Base-by-base conservation (phyloP, 1,140 invertebrate species). In the Drosophila sproati region DNA sequence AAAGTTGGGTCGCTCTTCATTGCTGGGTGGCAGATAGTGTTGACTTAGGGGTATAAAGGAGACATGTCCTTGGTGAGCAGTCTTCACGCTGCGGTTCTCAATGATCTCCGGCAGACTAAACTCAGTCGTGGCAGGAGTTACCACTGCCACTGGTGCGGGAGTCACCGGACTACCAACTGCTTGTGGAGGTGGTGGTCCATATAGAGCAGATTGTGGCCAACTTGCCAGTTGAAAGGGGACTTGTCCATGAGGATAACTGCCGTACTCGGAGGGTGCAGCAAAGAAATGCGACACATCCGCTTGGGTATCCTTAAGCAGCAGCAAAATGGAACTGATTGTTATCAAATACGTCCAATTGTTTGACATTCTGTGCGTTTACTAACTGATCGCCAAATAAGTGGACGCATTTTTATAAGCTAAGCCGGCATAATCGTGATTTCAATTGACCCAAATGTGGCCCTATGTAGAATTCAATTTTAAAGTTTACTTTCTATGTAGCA, bases 231-330 rank as follows among this genome's bases (percentile, higher is more conserved):
- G 78, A 43, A 72, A 85, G 2, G 73, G 79, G 32, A 34, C 48
- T 29, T 67, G 80, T 0, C 74, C 77, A 52, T 77, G 74, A 1
- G 72, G 59, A 62, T 70, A 78, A 55, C 68, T 78, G 3, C 69
- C 70, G 5, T 69, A 76, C 0, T 89, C 70, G 0, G 75, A 61
- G 34, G 87, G 71, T 0, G 75, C 51, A 0, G 83, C 55, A 43
- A 87, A 86, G 47, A 77, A 91, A 29, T 92, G 91, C 2, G 91
- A 72, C 55, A 91, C 74, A 78, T 92, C 91, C 12, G 73, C 77
- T 0, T 2, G n/a, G 29, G 28, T 10, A 5, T 37, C 28, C 0
- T 12, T 0, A 2, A 77, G 50, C 20, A 54, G 45, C 5, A 52
- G 45, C 12, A 55, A 31, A 31, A 67, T n/a, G 3, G 4, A n/a